These are phyloP conservation scores for Delichon dasypus DNA, from an alignment of 2,797 vertebrate genomes.

Conservation along the genomic window DNA sequence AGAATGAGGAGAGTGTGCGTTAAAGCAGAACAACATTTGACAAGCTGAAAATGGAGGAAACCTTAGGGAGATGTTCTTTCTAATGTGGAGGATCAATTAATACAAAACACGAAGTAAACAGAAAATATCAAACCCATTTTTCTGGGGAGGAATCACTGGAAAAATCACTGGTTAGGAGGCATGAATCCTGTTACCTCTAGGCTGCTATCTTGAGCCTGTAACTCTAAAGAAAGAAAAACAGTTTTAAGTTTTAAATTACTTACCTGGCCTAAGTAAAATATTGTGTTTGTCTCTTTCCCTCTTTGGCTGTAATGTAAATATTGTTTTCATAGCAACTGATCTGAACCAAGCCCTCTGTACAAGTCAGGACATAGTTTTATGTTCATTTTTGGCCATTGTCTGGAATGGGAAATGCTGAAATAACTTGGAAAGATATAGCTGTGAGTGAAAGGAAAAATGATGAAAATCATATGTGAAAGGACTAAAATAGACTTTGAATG, in stretches of 20 bases:
- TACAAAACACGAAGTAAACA: neutral
- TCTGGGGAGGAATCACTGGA: neutral
- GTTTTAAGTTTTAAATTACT: neutral
- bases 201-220: neutral
- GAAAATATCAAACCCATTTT: neutral
- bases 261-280: neutral
- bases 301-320: no score
- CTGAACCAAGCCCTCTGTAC: neutral
- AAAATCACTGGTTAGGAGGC: neutral
- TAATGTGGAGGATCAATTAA: neutral
- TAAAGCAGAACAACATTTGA: neutral
- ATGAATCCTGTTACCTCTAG: neutral
- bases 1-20: neutral
- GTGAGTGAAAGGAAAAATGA: neutral
- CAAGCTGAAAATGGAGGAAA: conserved; percentile 37
- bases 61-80: neutral
- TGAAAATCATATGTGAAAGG: neutral
- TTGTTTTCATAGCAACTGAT: neutral
- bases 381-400: neutral
- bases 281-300: neutral
- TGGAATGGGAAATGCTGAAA: neutral
- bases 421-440: neutral
- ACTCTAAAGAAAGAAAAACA: neutral
- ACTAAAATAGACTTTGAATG: conserved; percentile 10
- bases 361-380: neutral